Percentiles rank a stretch among this genome's conserved stretches.
phyloP scores from a whole-genome alignment of 2,797 vertebrate species.

The Epinephelus coioides region DNA sequence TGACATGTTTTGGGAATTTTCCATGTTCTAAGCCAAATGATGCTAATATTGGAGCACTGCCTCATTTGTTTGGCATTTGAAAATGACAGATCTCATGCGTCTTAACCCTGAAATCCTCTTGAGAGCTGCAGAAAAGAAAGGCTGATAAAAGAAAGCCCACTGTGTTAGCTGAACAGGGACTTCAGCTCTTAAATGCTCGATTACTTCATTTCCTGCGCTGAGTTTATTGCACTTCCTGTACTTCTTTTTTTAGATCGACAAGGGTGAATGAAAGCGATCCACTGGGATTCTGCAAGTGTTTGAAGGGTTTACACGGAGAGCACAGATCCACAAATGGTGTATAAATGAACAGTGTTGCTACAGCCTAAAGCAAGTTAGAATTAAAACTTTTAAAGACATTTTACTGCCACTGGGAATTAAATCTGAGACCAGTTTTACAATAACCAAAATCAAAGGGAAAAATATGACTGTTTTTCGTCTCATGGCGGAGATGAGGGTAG shows the following conservation, averaged over 20 bases:
- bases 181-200: not conserved
- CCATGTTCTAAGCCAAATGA: not conserved
- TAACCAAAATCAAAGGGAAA: too few species aligned
- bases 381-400: too few species aligned
- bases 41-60: not conserved
- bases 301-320: not conserved
- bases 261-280: not conserved
- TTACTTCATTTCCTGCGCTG: not conserved
- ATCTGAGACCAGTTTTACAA: too few species aligned
- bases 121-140: not conserved
- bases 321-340: not conserved
- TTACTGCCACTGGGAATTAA: too few species aligned
- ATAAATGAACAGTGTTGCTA: not conserved
- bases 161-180: not conserved
- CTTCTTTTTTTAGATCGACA: not conserved
- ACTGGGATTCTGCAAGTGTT: not conserved
- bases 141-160: not conserved
- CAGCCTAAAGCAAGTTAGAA: too few species aligned
- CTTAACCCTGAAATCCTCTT: not conserved
- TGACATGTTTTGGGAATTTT: not conserved
- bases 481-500: too few species aligned
- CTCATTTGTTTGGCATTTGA: constrained; percentile 4
- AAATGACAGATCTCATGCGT: not conserved
- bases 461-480: too few species aligned
- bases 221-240: constrained; percentile 18